Evolutionary conservation across 2,888 invertebrate species (phyloP).

Genomic region (Drosophila nr. medialis): DNA sequence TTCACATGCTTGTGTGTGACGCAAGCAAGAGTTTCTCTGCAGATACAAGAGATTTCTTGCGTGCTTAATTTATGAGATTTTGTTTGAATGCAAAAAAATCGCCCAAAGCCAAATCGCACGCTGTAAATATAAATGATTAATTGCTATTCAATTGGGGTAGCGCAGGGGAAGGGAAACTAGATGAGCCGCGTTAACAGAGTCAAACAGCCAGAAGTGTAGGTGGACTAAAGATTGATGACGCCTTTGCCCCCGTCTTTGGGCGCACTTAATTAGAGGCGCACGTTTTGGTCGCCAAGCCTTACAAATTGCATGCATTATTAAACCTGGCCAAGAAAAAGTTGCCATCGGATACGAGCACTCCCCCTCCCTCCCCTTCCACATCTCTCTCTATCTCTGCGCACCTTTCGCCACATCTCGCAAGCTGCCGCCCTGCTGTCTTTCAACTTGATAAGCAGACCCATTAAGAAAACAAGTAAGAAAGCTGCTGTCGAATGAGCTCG

Average conservation of each 20-base stretch:
- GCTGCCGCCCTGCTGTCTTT: constrained; percentile 59
- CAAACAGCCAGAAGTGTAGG: constrained; percentile 26
- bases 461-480: constrained; percentile 44
- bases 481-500: neutral
- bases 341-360: neutral
- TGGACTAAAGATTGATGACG: constrained; percentile 68
- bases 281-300: constrained; percentile 54
- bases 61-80: constrained; percentile 66
- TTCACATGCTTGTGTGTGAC: constrained; percentile 35
- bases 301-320: constrained; percentile 64
- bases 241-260: neutral
- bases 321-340: constrained; percentile 15
- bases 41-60: constrained; percentile 42
- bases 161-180: constrained; percentile 24
- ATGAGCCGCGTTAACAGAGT: constrained; percentile 34
- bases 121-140: constrained; percentile 76
- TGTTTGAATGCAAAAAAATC: constrained; percentile 58
- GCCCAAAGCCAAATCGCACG: constrained; percentile 20
- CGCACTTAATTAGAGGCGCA: constrained; percentile 71
- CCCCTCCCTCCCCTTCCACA: constrained; percentile 3
- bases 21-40: constrained; percentile 17
- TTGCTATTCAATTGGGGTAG: constrained; percentile 50
- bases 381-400: neutral
- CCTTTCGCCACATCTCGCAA: neutral
- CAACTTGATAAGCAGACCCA: constrained; percentile 75